Conservation (phyloP, 2,888 invertebrate genomes). For the Cactoblastis cactorum region DNA sequence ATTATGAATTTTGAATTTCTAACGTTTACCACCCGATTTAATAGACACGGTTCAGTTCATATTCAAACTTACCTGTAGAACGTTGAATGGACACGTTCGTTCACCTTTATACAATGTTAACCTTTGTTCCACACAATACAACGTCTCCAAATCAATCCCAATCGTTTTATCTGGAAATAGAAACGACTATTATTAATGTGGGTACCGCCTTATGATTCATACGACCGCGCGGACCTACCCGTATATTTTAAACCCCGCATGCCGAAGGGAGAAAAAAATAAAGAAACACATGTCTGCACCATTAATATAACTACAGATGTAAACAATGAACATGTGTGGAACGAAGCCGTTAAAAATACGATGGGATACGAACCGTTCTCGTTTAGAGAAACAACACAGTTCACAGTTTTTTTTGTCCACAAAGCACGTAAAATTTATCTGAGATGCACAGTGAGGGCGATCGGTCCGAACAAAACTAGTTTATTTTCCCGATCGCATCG, state of each 20-base stretch:
- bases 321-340: conserved; percentile 63
- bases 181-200: conserved; percentile 69
- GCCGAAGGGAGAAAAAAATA: conserved; percentile 51
- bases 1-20: conserved; percentile 6
- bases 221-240: conserved; percentile 46
- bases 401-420: conserved; percentile 66
- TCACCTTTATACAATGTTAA: conserved; percentile 71
- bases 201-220: conserved; percentile 62
- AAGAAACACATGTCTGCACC: conserved; percentile 53
- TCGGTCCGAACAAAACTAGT: conserved; percentile 73
- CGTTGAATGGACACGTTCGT: conserved; percentile 60
- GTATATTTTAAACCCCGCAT: conserved; percentile 54
- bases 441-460: conserved; percentile 50
- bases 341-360: conserved; percentile 33
- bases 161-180: conserved; percentile 75
- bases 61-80: conserved; percentile 65
- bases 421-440: conserved; percentile 54
- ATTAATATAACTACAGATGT: conserved; percentile 58
- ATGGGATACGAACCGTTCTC: conserved; percentile 63
- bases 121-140: conserved; percentile 72
- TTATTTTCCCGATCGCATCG: conserved; percentile 68
- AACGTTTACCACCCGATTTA: conserved; percentile 17
- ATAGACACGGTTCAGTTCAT: conserved; percentile 1
- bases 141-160: conserved; percentile 71
- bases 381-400: conserved; percentile 48